These are phyloP conservation scores for Lepilemur septentrionalis DNA, from an alignment of 2,797 vertebrate species.

Conservation along the genomic window DNA sequence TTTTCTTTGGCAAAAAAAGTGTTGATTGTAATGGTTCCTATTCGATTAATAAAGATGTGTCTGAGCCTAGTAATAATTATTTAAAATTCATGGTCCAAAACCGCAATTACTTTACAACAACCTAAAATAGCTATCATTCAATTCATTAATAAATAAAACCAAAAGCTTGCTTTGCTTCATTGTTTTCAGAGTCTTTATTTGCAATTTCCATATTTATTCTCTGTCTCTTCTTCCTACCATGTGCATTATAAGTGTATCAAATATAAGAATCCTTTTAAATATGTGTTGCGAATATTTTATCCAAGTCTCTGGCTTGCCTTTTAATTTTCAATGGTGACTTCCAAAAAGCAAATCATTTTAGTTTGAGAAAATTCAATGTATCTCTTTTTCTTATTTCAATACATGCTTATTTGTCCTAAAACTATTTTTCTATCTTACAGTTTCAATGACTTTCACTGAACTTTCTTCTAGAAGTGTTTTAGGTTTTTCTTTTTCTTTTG, in stretches of 20 bases:
- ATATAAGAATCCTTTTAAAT: not conserved
- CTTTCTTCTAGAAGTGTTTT: not conserved
- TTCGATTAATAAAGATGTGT: no score
- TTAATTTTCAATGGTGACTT: not conserved
- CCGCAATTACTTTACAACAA: not conserved
- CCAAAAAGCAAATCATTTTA: not conserved
- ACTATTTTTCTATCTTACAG: not conserved
- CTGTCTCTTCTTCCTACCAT: not conserved
- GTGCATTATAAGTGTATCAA: not conserved
- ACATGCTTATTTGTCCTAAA: not conserved
- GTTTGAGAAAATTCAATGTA: not conserved
- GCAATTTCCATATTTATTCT: not conserved
- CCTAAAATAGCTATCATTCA: not conserved
- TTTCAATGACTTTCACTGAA: not conserved
- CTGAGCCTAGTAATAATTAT: no score
- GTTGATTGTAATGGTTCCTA: no score
- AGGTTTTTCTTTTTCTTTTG: not conserved
- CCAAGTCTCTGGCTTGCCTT: not conserved
- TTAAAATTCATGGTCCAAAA: not conserved
- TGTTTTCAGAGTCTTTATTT: not conserved
- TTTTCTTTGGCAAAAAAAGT: no score
- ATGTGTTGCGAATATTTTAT: not conserved
- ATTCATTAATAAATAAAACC: not conserved
- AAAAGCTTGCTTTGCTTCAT: not conserved
- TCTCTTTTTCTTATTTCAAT: not conserved